Conservation (phyloP, 2,113 vertebrate genomes). For the Stegostoma tigrinum region DNA sequence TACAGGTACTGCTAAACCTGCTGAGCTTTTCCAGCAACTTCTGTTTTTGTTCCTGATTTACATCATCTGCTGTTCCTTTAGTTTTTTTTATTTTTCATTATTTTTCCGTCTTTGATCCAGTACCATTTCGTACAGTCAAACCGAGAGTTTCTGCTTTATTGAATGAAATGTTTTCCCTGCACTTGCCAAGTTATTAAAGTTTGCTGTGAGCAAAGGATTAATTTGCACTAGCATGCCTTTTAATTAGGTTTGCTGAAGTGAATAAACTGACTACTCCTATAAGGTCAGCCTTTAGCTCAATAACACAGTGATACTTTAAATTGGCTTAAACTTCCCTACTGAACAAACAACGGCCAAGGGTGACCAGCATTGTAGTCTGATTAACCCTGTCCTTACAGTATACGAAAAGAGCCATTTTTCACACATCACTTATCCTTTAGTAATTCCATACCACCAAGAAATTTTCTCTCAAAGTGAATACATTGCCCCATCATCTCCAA, state of each 20-base stretch:
- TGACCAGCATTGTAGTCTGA: not conserved
- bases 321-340: not conserved
- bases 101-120: not conserved
- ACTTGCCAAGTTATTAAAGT: not conserved
- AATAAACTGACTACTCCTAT: not conserved
- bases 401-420: not conserved
- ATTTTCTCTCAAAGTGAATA: not conserved
- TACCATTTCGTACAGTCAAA: not conserved
- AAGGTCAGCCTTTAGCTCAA: not conserved
- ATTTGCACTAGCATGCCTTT: not conserved
- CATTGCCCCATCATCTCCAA: not conserved
- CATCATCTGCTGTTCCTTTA: no score
- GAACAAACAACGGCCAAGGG: not conserved
- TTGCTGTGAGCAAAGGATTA: not conserved
- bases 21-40: no score
- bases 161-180: not conserved
- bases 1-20: no score
- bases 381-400: not conserved
- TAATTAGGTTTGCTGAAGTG: not conserved
- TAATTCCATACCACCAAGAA: not conserved
- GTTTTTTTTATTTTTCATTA: no score
- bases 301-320: not conserved
- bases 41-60: no score
- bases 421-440: not conserved
- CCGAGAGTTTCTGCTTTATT: not conserved